Base-by-base conservation (phyloP, 92 coral and sea anemone species). In the Siderastrea siderea region DNA sequence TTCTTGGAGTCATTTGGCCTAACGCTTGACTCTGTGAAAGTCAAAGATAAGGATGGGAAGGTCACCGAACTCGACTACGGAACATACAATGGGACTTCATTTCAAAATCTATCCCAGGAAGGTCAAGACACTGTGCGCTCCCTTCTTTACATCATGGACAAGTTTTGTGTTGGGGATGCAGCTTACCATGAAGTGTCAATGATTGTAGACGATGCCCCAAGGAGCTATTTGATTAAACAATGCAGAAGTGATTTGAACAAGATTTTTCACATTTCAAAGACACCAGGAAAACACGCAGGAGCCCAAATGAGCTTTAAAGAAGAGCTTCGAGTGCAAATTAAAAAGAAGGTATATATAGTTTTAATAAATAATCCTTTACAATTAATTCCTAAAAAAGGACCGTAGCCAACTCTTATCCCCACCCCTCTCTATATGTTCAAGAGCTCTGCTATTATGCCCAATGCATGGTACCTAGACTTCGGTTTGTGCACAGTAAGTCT, bases 201-300 rank as follows among this genome's bases (percentile, higher is more conserved):
- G 88, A 68, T 75, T n/a, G 68, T 69, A n/a, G 80, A 86, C 46
- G 91, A 84, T 17, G 83, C 76, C 3, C 84, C 74, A 44, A 79
- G 88, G 12, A 80, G 85, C 83, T 87, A 86, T 62, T 55, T 86
- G 51, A 81, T 90, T 19, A 90, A 90, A 75, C 93, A 90, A 60
- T 89, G 89, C 54, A 79, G 93, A 81, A 76, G 77, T 1, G 74
- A 90, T 54, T 68, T 86, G 14, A 90, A 90, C 84, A 74, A 67
- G 16, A 47, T 80, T 10, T 78, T 55, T 50, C 47, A 68, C 78
- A 90, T 90, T 17, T 57, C 90, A 78, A 90, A 80, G 74, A 85
- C 90, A 49, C 90, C 90, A 16, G 93, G 93, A n/a, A 81, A 85
- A 80, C 74, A 81, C 70, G 81, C 93, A 16, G 94, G 94, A 12